Percentiles rank a stretch among this genome's conserved stretches.
Conservation (phyloP, 2,888 invertebrate species). For the Dermolepida albohirtum region DNA sequence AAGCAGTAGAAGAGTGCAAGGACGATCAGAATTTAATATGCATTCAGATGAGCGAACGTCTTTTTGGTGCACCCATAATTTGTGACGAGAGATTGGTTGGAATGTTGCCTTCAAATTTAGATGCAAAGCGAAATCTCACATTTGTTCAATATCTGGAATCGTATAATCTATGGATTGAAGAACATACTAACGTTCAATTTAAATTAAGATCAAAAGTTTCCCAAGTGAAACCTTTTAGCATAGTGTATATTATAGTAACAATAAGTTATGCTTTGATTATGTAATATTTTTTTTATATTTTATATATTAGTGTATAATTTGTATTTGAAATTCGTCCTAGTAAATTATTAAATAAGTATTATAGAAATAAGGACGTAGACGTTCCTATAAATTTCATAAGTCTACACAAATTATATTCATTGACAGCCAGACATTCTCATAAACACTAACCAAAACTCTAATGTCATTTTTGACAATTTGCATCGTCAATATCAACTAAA, state of each 20-base stretch:
- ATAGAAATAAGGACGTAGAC: too few species aligned
- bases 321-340: too few species aligned
- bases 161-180: conserved; percentile 4
- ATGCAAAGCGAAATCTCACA: not conserved
- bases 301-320: not conserved
- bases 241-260: not conserved
- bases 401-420: too few species aligned
- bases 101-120: conserved; percentile 1
- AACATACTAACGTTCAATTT: not conserved
- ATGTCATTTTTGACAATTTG: too few species aligned
- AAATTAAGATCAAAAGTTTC: not conserved
- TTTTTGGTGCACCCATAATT: conserved; percentile 14
- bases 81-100: not conserved
- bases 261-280: not conserved
- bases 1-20: not conserved
- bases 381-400: too few species aligned
- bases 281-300: conserved; percentile 1
- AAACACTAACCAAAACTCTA: too few species aligned
- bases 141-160: not conserved
- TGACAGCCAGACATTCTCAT: too few species aligned
- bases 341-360: too few species aligned
- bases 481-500: too few species aligned
- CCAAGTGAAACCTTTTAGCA: not conserved
- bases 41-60: not conserved
- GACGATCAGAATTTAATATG: not conserved